Evolutionary conservation across 2,113 vertebrate species (phyloP).

Genomic region (Callaeas wilsoni): DNA sequence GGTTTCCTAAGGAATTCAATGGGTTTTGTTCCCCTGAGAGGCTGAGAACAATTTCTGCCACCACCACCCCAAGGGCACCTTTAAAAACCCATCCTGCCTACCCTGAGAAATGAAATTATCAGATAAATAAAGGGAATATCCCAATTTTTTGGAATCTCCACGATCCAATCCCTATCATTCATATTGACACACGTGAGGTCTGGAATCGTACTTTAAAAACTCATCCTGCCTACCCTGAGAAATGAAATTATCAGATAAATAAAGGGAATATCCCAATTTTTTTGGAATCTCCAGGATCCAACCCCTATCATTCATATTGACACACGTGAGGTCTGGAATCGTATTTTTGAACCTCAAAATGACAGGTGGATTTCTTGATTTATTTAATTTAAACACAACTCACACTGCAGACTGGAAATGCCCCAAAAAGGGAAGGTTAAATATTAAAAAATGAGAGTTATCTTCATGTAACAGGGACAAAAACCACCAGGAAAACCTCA

Average conservation of each 20-base stretch:
- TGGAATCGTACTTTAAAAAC: background rate
- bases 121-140: no score
- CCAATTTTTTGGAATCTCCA: no score
- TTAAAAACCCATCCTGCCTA: background rate
- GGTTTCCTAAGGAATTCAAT: background rate
- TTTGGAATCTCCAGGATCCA: background rate
- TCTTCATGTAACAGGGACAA: background rate
- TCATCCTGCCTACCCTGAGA: background rate
- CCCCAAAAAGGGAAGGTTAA: background rate
- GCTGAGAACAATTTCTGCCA: background rate
- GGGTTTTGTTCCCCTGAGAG: background rate
- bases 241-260: background rate
- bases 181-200: background rate
- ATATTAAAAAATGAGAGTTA: background rate
- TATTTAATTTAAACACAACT: background rate
- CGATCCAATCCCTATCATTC: background rate
- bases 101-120: background rate
- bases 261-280: background rate
- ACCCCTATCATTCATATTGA: background rate
- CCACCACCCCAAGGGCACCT: background rate
- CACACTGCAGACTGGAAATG: background rate
- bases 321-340: background rate
- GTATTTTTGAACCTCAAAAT: background rate
- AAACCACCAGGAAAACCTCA: background rate
- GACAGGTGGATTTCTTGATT: background rate